Conservation (phyloP, 2,888 invertebrate genomes). For the Drosophila eohydei region DNA sequence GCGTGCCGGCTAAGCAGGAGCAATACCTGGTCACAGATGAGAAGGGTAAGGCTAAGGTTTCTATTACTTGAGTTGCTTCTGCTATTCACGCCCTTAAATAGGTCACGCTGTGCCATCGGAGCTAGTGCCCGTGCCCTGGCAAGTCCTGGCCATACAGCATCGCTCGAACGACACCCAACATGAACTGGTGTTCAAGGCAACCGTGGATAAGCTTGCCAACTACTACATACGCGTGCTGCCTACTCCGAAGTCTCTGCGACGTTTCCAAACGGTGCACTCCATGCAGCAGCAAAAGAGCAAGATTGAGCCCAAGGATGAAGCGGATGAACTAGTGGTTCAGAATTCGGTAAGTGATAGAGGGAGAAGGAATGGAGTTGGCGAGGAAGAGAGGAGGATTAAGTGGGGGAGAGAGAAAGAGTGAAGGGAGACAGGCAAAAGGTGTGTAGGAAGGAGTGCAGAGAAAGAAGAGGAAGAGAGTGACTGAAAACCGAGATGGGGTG, state of each 20-base stretch:
- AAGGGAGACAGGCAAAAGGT: background rate
- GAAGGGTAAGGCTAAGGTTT: conserved; percentile 86
- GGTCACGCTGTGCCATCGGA: conserved; percentile 87
- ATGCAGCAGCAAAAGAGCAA: conserved; percentile 11
- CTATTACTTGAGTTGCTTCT: background rate
- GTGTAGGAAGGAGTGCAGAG: no score
- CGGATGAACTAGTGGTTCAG: conserved; percentile 60
- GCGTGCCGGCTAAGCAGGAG: conserved; percentile 87
- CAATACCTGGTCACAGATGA: conserved; percentile 88
- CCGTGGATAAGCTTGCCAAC: conserved; percentile 86
- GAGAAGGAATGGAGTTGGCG: background rate
- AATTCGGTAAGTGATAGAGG: conserved; percentile 67
- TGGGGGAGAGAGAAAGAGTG: background rate
- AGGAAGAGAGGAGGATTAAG: background rate
- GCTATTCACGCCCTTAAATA: conserved; percentile 3
- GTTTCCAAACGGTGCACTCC: conserved; percentile 45
- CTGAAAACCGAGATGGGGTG: background rate
- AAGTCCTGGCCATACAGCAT: conserved; percentile 86
- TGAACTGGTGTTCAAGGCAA: conserved; percentile 90
- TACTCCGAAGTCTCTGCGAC: conserved; percentile 18
- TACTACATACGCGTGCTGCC: conserved; percentile 82
- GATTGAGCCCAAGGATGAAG: conserved; percentile 16
- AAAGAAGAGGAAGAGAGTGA: background rate
- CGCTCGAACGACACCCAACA: conserved; percentile 86
- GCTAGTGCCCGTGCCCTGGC: conserved; percentile 87